These are phyloP conservation scores for Trypoxylus dichotomus DNA, from an alignment of 1,140 invertebrate genomes.

Conservation along the genomic window DNA sequence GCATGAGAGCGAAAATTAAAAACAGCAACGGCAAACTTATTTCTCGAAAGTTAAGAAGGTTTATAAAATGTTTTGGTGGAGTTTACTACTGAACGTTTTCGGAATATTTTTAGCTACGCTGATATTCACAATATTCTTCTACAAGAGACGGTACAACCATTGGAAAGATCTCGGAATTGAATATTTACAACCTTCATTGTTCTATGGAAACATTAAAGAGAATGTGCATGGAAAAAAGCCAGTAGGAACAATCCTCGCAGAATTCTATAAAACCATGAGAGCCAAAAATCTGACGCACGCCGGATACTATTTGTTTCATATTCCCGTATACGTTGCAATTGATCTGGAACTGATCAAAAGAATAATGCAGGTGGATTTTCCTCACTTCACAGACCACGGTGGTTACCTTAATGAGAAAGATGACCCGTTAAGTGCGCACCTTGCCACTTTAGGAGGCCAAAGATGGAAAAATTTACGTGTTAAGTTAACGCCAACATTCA, in stretches of 20 bases:
- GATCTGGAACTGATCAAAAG: constrained; percentile 64
- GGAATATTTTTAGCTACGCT: not conserved
- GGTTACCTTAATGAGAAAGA: constrained; percentile 54
- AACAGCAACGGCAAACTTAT: too few species aligned
- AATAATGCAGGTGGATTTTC: constrained; percentile 60
- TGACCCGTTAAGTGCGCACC: constrained; percentile 57
- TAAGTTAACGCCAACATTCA: not conserved
- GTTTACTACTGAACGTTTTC: not conserved
- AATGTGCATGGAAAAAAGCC: constrained; percentile 43
- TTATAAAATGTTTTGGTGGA: not conserved
- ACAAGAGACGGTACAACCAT: constrained; percentile 27
- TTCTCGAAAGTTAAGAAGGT: too few species aligned
- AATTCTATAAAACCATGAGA: constrained; percentile 42
- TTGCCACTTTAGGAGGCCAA: constrained; percentile 57
- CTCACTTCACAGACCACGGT: constrained; percentile 57
- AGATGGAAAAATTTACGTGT: constrained; percentile 56
- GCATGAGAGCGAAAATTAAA: too few species aligned
- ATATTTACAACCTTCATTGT: constrained; percentile 8
- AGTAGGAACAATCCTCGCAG: constrained; percentile 44
- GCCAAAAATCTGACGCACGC: constrained; percentile 41
- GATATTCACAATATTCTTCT: not conserved
- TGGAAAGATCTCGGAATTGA: constrained; percentile 30
- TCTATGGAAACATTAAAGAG: constrained; percentile 31
- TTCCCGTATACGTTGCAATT: constrained; percentile 55
- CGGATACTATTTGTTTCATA: constrained; percentile 57